phyloP scores from a whole-genome alignment of 2,797 vertebrate species.

The Antennarius maculatus region DNA sequence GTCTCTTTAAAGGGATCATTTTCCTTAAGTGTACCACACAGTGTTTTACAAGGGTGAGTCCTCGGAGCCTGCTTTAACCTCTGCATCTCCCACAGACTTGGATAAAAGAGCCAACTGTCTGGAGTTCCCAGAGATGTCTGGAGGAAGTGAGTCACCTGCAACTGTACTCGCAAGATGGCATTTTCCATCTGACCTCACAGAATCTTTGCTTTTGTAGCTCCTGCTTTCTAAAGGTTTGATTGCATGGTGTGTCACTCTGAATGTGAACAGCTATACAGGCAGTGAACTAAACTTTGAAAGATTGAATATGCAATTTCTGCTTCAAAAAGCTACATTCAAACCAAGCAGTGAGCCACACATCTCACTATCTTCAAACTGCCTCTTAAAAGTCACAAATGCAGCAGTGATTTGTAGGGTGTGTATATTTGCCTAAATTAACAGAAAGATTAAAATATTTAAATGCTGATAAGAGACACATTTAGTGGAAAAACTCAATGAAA shows the following conservation, averaged over 20 bases:
- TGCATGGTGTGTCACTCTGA: constrained; percentile 4
- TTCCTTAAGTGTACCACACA: constrained; percentile 58
- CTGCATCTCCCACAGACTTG: constrained; percentile 16
- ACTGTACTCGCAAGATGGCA: constrained; percentile 4
- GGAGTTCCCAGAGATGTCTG: constrained; percentile 16
- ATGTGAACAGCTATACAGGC: background rate
- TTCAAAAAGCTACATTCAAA: constrained; percentile 30
- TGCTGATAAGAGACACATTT: constrained; percentile 31
- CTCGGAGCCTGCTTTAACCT: constrained; percentile 37
- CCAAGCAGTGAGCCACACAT: background rate
- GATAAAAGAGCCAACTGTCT: constrained; percentile 30
- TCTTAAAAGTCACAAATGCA: constrained; percentile 28
- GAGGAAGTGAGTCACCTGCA: background rate
- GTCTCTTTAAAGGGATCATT: constrained; percentile 46
- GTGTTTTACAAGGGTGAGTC: constrained; percentile 58
- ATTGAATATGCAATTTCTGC: constrained; percentile 14
- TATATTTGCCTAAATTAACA: constrained; percentile 23
- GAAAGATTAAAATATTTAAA: constrained; percentile 34
- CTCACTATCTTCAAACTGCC: constrained; percentile 1
- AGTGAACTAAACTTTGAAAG: constrained; percentile 4
- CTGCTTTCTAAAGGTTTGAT: constrained; percentile 40
- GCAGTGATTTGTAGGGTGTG: constrained; percentile 16
- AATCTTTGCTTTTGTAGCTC: constrained; percentile 14
- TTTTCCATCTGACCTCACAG: constrained; percentile 29
- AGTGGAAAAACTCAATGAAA: constrained; percentile 31